Base-by-base conservation (phyloP, 2,113 vertebrate genomes). In the Hemichromis elongatus region DNA sequence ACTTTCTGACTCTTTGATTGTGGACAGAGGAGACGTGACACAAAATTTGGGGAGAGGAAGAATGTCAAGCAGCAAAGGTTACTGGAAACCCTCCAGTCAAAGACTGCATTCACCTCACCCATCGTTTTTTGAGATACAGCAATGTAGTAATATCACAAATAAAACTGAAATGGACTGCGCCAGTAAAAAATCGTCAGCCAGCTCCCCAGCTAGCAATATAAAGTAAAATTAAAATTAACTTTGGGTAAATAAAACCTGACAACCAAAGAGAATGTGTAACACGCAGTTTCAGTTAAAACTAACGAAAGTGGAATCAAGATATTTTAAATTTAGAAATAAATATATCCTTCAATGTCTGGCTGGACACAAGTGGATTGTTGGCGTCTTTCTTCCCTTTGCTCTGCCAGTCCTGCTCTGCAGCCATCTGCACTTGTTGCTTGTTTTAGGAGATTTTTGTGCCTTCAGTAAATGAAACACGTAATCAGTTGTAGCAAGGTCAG, bases 371-470 rank as follows among this genome's bases (percentile, higher is more conserved):
- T 24, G n/a, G 52, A 68, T 10, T 18, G 28, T 10, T 91, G 82
- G 83, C 70, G 45, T 50, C 35, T 19, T 53, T 80, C 45, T 24
- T 47, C 57, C 11, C 54, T 75, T n/a, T 28, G 63, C 45, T 82
- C 88, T 88, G 86, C 78, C 87, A 90, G 61, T 57, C 45, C 77
- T 83, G 82, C 57, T 2, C 82, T 80, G 66, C 53, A 80, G 80
- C 82, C 90, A 87, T 91, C 80, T 81, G 83, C 73, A 85, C 77
- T 81, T 86, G 37, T 61, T 55, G 63, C 57, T 81, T 68, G 52
- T 81, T 85, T 88, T 54, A 28, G 75, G 61, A 26, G 45, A 56
- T 59, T 81, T 86, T 61, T 35, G 77, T 18, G 30, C 59, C 45
- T 78, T 55, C 13, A 86, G 79, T 28, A 78, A 88, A 63, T 86